These are phyloP conservation scores for Acanthosepion pharaonis DNA, from an alignment of 2,888 invertebrate genomes.

Conservation along the genomic window DNA sequence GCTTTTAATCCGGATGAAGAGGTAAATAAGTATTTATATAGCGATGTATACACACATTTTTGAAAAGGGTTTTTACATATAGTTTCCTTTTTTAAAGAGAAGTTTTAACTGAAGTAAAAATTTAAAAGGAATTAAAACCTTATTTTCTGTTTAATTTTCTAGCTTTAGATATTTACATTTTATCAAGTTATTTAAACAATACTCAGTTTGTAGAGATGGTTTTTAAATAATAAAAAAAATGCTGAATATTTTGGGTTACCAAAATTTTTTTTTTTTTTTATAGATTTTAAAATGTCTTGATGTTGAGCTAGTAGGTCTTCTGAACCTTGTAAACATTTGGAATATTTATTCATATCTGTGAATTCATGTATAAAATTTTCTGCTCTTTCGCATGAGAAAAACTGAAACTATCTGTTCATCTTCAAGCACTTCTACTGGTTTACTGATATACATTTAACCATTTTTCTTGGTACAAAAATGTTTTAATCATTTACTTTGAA, in stretches of 20 bases:
- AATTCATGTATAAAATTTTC: too few species aligned
- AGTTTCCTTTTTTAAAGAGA: too few species aligned
- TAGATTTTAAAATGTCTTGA: not conserved
- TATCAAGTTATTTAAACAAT: not conserved
- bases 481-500: not conserved
- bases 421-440: not conserved
- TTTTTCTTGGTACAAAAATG: too few species aligned
- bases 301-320: too few species aligned
- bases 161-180: not conserved
- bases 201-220: not conserved
- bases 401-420: too few species aligned
- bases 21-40: slow-evolving; percentile 52
- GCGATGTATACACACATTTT: not conserved
- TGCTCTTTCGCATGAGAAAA: too few species aligned
- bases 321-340: too few species aligned
- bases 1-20: slow-evolving; percentile 66
- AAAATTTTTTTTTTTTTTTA: not conserved
- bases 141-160: too few species aligned
- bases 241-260: too few species aligned
- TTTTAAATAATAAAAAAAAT: not conserved
- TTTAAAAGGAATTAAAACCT: not conserved
- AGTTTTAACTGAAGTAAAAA: too few species aligned
- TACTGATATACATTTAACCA: not conserved
- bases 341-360: too few species aligned
- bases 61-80: not conserved